Evolutionary conservation across 2,113 vertebrate genomes (phyloP), one percentile per base, ranked within the genome.

Genomic region (Planiliza haematocheilus): DNA sequence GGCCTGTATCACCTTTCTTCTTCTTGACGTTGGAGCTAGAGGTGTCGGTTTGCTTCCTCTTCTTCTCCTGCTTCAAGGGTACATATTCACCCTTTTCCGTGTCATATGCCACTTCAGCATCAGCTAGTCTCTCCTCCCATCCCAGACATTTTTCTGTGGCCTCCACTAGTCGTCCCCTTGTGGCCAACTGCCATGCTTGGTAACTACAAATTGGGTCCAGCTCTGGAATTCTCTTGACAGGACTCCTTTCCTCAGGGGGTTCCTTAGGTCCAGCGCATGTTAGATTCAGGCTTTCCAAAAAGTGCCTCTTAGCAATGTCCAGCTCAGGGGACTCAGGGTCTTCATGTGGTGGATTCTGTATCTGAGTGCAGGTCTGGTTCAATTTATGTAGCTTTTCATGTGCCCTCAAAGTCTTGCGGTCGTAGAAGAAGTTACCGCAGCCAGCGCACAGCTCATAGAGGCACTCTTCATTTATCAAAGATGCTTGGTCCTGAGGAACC

Each of bases 151-250:
- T 96, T 64, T 99, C 97, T 0, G 95, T 92, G 7, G 94, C 94
- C 83, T 99, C 96, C 4, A 93, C 95, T 45, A 98, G 93, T 86
- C 94, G 96, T 51, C 97, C 97, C 77, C 95, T 94, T 56, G 97
- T 98, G 91, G 94, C 95, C 85, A 99, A 85, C 86, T 98, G 96
- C 97, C 97, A 99, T 37, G 97, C 95, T 83, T 99, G 97, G 89
- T 99, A 98, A 88, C 97, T 99, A 84, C 94, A 97, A 73, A 99
- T 83, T 0, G 97, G 98, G 89, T 99, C 98, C 79, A 99, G 89
- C 90, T 98, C 96, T 0, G 94, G 92, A 74, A 99, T 96, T 77
- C 96, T 91, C 73, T 78, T 91, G 18, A 94, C 96, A 30, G 81
- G 65, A 76, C 84, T 91, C 45, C 74, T 83, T 50, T 87, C 87